Evolutionary conservation across 2,113 vertebrate genomes (phyloP), one percentile per base, ranked within the genome.

Genomic region (Hemichromis elongatus): DNA sequence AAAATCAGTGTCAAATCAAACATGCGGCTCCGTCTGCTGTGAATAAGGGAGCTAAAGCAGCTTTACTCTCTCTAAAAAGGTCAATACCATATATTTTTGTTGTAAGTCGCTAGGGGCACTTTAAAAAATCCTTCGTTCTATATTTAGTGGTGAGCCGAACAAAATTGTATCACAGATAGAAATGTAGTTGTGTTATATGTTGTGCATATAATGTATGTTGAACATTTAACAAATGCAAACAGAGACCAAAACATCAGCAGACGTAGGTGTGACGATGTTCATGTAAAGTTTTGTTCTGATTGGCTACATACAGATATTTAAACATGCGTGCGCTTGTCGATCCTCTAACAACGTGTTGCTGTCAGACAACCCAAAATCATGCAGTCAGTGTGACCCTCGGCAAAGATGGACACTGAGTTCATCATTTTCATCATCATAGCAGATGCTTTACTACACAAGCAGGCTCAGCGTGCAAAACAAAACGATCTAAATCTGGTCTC

Each of bases 21-120:
- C 30, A 55, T 1, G 54, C 7, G 2, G 21, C 11, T 1, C 54
- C 21, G 10, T 0, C 0, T 55, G 54, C 11, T 55, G 54, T 55
- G 54, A 26, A 26, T 21, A 24, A 55, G 21, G 54, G 54, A 14
- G 26, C 54, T 26, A 55, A 55, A 24, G 53, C 53, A 55, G 53
- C 21, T 55, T 24, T 7, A 55, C 21, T 24, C 21, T 24, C 40
- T 45, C 13, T 55, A 55, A 55, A 55, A 55, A 7, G 0, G 11
- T 12, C 54, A 13, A 21, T 55, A 24, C 21, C 54, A 2, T 55
- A 26, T 55, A 55, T 13, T 55, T 26, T 55, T 55, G 53, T 12
- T 54, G 53, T 12, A 42, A 42, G 40, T 45, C 53, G n/a, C n/a
- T 55, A 24, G 10, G 10, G 0, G 10, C 53, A 54, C 53, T 56